Evolutionary conservation across 2,888 invertebrate genomes (phyloP), one percentile per base, ranked within the genome.

Genomic region (Incurvaria masculella): DNA sequence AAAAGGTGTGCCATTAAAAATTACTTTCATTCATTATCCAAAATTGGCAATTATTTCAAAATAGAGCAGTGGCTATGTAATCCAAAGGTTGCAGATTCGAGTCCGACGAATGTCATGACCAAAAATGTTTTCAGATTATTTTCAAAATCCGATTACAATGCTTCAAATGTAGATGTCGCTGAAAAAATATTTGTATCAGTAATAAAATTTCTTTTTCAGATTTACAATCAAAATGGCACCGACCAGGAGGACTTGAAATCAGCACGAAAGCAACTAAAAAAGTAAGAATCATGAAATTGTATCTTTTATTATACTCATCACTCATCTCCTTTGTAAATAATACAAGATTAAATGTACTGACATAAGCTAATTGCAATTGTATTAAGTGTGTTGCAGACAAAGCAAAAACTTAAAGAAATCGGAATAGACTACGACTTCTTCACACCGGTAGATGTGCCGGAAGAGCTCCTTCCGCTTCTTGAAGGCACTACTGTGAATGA

Each of bases 361-460:
- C n/a, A n/a, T n/a, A n/a, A n/a, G n/a, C n/a, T n/a, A n/a, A n/a
- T n/a, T 14, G 21, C 47, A 11, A 39, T 45, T 27, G 40, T 49
- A n/a, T 69, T 17, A 61, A 79, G 78, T 48, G 56, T 82, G 17
- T 61, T 64, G 3, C 75, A 70, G 56, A 78, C 72, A 46, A 69
- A 80, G 55, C 62, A 69, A 50, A 81, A 69, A 55, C 60, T 84
- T 11, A 65, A 63, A 51, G 67, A 66, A 44, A 49, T 80, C 16
- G 82, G 81, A 1, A 79, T 84, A 50, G 66, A 79, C 52, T 82
- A 80, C 60, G 71, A 76, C 48, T 73, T 78, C 51, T 74, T 83
- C 49, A 60, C 63, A 55, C 80, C 81, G 46, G 72, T 76, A 21
- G 79, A 81, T 60, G 59, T 80, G 33, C 80, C 81, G 21, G 66